Base-by-base conservation (phyloP, 2,797 vertebrate genomes). In the Eulemur coronatus region DNA sequence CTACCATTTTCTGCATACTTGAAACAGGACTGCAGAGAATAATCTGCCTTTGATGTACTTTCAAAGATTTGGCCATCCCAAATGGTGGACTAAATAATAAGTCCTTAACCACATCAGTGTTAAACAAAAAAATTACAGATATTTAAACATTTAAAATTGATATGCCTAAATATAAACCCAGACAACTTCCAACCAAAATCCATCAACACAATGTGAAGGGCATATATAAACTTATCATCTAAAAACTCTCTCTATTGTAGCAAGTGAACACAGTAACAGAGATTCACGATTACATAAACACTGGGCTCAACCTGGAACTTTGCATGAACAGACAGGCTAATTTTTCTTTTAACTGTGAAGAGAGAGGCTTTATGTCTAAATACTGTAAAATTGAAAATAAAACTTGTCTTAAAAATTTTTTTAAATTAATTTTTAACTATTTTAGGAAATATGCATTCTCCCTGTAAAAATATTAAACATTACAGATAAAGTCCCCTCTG, bases 71-170 rank as follows among this genome's bases (percentile, higher is more conserved):
- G 20, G 4, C 26, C 76, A 73, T 35, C 84, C 63, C 55, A 81
- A 87, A 94, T 38, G 43, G 79, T 50, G 70, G 55, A 41, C 38
- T 92, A 95, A 94, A 84, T 80, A 84, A 9, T 67, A 94, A 91
- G 79, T 84, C 67, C 18, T 59, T 59, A 95, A 81, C 75, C 55
- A 41, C 24, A 41, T 28, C 41, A 13, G 61, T 48, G 33, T 73
- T 81, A 75, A 96, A 90, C 9, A 82, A 72, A 89, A 92, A 55
- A 89, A 87, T 48, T 84, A 80, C 33, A 95, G 78, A 80, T 59
- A 67, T 92, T 97, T 90, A 96, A 97, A 97, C 93, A 96, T 72
- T 94, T 94, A 81, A 97, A 93, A 96, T 61, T 14, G 57, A 92
- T 85, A 92, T 24, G 63, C 8, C 67, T 80, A 95, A 93, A 96